These are phyloP conservation scores for Atherinosoma microstoma DNA, from an alignment of 2,797 vertebrate species.

Conservation along the genomic window DNA sequence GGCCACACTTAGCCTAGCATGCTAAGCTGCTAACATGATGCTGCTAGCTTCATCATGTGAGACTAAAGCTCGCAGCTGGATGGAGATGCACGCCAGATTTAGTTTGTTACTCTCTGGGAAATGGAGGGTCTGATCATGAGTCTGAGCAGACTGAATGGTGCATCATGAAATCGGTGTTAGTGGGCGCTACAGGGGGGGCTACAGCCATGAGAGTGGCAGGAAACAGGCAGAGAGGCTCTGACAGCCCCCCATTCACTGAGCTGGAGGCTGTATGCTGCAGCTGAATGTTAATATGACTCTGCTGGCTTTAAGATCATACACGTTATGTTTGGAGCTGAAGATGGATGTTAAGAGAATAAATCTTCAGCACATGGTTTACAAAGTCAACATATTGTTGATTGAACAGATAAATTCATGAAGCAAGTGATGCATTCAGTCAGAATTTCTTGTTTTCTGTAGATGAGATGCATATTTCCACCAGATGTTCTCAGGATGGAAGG, in stretches of 20 bases:
- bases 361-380: constrained; percentile 1
- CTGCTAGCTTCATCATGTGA: not conserved
- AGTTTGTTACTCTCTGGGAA: not conserved
- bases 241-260: constrained; percentile 14
- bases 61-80: not conserved
- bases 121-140: not conserved
- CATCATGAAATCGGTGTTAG: constrained; percentile 16
- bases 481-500: no score
- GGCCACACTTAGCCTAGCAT: constrained; percentile 3
- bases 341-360: not conserved
- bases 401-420: not conserved
- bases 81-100: not conserved
- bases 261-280: not conserved
- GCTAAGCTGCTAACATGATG: constrained; percentile 34
- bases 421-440: not conserved
- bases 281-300: not conserved
- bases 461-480: no score
- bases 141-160: constrained; percentile 19
- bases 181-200: constrained; percentile 5
- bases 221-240: constrained; percentile 3
- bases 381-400: not conserved
- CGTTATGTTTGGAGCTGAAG: not conserved
- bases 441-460: not conserved
- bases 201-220: constrained; percentile 18
- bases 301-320: not conserved